Conservation (phyloP, 2,888 invertebrate genomes). For the Salticus scenicus region DNA sequence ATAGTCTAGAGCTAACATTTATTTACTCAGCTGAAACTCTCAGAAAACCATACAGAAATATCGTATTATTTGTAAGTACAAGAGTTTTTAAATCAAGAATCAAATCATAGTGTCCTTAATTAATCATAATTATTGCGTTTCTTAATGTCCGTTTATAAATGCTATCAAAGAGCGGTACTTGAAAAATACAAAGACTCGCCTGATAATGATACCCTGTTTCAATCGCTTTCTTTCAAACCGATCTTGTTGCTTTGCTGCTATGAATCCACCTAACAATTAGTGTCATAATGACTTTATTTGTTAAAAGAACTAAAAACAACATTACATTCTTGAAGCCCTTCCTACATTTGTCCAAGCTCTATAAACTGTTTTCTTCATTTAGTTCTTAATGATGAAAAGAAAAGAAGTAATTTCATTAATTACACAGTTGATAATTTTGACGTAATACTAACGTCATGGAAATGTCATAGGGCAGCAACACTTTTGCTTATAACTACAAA, state of each 20-base stretch:
- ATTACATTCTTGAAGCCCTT: not conserved
- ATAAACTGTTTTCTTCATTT: not conserved
- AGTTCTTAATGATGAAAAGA: too few relatives aligned
- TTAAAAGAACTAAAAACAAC: not conserved
- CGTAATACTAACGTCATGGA: not conserved
- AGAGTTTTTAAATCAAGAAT: not conserved
- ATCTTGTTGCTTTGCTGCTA: not conserved
- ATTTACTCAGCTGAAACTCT: not conserved
- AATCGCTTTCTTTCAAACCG: not conserved
- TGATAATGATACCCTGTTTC: not conserved
- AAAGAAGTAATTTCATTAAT: not conserved
- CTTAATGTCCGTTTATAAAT: not conserved
- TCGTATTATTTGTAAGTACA: too few relatives aligned
- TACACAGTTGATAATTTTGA: not conserved
- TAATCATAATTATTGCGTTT: not conserved
- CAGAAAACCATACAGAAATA: not conserved
- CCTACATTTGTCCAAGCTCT: not conserved
- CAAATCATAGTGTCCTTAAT: not conserved
- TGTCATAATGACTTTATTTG: conserved; percentile 11
- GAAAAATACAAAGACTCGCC: not conserved
- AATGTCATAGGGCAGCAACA: not conserved
- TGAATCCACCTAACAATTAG: not conserved
- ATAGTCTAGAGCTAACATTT: not conserved
- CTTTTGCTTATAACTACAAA: not conserved
- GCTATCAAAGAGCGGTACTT: not conserved